Conservation (phyloP, 2,888 invertebrate species). For the Thalpophila matura region DNA sequence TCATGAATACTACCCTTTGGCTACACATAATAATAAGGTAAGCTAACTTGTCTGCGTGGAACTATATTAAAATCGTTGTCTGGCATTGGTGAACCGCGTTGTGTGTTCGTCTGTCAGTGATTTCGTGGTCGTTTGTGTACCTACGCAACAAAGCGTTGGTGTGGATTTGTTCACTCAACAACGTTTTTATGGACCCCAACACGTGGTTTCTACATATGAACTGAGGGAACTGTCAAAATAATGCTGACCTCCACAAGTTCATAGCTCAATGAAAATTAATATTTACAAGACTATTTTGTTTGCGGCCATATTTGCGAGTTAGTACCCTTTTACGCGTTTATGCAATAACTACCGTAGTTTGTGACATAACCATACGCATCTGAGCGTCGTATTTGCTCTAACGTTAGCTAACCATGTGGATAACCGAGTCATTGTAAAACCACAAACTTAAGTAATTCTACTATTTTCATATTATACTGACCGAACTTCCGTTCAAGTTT, state of each 20-base stretch:
- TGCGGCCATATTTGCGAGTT: slow-evolving; percentile 16
- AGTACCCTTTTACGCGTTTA: slow-evolving; percentile 23
- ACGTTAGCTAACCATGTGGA: slow-evolving; percentile 40
- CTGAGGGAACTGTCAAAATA: neutral
- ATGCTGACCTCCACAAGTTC: neutral
- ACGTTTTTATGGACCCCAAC: slow-evolving; percentile 28
- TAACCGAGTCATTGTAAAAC: slow-evolving; percentile 51
- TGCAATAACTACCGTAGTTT: slow-evolving; percentile 31
- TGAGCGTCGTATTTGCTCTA: slow-evolving; percentile 45
- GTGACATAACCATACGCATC: slow-evolving; percentile 40
- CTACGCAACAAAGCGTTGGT: slow-evolving; percentile 47
- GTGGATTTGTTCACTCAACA: slow-evolving; percentile 49
- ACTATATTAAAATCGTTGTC: slow-evolving; percentile 24
- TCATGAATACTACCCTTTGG: slow-evolving; percentile 19
- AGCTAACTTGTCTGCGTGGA: slow-evolving; percentile 11
- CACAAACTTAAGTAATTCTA: slow-evolving; percentile 62
- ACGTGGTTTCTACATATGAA: slow-evolving; percentile 22
- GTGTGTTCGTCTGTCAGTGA: slow-evolving; percentile 39
- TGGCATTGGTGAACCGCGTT: slow-evolving; percentile 38
- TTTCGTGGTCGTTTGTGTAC: slow-evolving; percentile 44
- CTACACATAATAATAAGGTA: too few species aligned
- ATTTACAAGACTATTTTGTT: slow-evolving; percentile 14
- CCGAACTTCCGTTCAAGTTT: slow-evolving; percentile 67
- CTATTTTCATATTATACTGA: slow-evolving; percentile 67
- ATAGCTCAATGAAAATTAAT: neutral